phyloP scores from a whole-genome alignment of 1,140 invertebrate genomes.

The Drosophila saltans region DNA sequence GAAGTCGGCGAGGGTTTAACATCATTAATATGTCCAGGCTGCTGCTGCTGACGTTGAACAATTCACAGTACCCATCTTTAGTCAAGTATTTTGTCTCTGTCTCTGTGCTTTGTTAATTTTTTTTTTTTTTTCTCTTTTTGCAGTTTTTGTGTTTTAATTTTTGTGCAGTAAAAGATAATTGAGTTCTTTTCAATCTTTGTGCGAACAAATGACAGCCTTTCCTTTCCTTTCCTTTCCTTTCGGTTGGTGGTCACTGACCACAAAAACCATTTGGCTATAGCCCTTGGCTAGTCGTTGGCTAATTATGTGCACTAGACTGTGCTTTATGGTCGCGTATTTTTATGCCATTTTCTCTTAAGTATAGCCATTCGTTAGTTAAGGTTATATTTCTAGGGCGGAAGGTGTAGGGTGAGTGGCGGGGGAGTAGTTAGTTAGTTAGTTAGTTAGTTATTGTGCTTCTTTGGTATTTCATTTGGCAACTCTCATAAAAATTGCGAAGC shows the following conservation, averaged over 20 bases:
- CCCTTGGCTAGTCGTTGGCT: conserved; percentile 41
- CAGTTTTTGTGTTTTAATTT: conserved; percentile 62
- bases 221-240: neutral
- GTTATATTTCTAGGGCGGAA: conserved; percentile 3
- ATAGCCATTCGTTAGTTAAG: conserved; percentile 36
- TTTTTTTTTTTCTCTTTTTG: conserved; percentile 7
- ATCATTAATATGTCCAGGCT: conserved; percentile 68
- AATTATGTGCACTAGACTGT: conserved; percentile 79
- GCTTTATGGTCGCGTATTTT: conserved; percentile 16
- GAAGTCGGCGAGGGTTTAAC: conserved; percentile 50
- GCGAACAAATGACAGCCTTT: conserved; percentile 45
- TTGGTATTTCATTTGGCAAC: conserved; percentile 72
- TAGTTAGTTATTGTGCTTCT: conserved; percentile 55
- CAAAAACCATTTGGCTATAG: conserved; percentile 50
- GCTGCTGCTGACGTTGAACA: conserved; percentile 56
- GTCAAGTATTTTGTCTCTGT: too few relatives aligned
- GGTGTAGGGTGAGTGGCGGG: neutral
- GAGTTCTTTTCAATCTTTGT: conserved; percentile 75
- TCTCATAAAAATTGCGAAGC: conserved; percentile 56
- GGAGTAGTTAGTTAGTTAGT: neutral
- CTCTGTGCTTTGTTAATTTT: neutral
- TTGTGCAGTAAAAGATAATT: conserved; percentile 74
- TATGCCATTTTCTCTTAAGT: conserved; percentile 1
- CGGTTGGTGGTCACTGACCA: conserved; percentile 46
- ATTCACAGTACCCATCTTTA: conserved; percentile 17